A percentile compares a stretch with the other conserved stretches of the same genome.
These are phyloP conservation scores for Iselma pallidipennis DNA, from an alignment of 2,888 invertebrate genomes.

Conservation along the genomic window DNA sequence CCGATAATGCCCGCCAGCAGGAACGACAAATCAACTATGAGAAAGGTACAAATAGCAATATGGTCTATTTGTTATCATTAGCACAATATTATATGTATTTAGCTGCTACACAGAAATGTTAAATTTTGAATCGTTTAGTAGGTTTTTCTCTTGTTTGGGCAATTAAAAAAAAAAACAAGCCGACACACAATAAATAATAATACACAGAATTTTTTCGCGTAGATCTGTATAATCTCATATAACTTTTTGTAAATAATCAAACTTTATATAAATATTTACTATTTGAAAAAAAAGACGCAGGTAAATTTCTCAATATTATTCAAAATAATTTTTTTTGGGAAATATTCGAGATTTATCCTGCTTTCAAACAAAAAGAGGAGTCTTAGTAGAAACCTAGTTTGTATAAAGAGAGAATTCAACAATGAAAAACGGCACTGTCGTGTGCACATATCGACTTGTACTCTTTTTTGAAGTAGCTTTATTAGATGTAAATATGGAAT, in stretches of 20 bases:
- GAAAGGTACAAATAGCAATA: slow-evolving; percentile 77
- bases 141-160: too few species aligned
- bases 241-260: slow-evolving; percentile 20
- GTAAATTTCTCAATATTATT: neutral
- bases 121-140: slow-evolving; percentile 26
- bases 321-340: slow-evolving; percentile 5
- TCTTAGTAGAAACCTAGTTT: slow-evolving; percentile 24
- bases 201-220: neutral
- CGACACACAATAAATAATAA: neutral
- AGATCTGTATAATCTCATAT: slow-evolving; percentile 11
- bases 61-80: slow-evolving; percentile 56
- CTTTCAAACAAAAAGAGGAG: too few species aligned
- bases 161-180: slow-evolving; percentile 2
- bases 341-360: neutral
- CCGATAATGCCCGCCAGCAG: slow-evolving; percentile 94
- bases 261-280: slow-evolving; percentile 24
- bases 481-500: slow-evolving; percentile 39
- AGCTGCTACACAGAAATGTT: slow-evolving; percentile 56
- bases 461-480: slow-evolving; percentile 35
- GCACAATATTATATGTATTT: slow-evolving; percentile 58
- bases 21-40: slow-evolving; percentile 95
- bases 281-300: slow-evolving; percentile 7
- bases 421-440: slow-evolving; percentile 31
- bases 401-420: slow-evolving; percentile 33
- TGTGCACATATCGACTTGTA: slow-evolving; percentile 42